Conservation (phyloP, 2,113 vertebrate genomes). For the Leptobrachium leishanense region DNA sequence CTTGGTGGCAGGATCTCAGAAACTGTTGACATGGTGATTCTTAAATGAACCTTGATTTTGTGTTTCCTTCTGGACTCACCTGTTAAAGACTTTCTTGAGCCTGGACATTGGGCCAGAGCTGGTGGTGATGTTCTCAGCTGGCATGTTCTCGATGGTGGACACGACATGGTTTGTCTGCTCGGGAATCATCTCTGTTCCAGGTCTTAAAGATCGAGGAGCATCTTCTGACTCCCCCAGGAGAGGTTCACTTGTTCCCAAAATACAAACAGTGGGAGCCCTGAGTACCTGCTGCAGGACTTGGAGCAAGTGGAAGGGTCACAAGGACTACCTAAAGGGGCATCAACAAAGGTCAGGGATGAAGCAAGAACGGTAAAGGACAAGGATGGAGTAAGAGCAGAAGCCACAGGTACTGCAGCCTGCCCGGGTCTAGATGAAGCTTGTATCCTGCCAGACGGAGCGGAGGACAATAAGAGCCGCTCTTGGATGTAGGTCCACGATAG, state of each 20-base stretch:
- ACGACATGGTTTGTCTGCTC: conserved; percentile 79
- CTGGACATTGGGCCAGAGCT: conserved; percentile 71
- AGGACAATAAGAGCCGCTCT: too few species aligned
- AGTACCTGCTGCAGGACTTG: neutral
- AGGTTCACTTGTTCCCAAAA: too few species aligned
- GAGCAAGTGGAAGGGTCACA: neutral
- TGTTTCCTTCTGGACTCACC: conserved; percentile 77
- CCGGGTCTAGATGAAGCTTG: neutral
- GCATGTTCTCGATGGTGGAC: conserved; percentile 81
- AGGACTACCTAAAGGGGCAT: neutral
- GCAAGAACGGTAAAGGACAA: too few species aligned
- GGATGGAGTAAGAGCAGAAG: neutral
- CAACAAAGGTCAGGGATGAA: too few species aligned
- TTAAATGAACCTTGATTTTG: too few species aligned
- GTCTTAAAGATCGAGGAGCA: conserved; percentile 72
- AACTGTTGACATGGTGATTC: too few species aligned
- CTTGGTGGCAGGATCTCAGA: too few species aligned
- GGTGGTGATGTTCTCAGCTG: conserved; percentile 69
- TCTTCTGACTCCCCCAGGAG: conserved; percentile 63
- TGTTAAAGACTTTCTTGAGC: conserved; percentile 82
- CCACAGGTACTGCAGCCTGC: conserved; percentile 10
- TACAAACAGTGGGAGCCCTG: too few species aligned
- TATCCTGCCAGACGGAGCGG: neutral
- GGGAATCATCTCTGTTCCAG: conserved; percentile 59
- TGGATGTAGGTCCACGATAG: too few species aligned